Percentiles rank a stretch among this genome's conserved stretches.
phyloP scores from a whole-genome alignment of 2,888 invertebrate species.

The Fabriciana adippe region DNA sequence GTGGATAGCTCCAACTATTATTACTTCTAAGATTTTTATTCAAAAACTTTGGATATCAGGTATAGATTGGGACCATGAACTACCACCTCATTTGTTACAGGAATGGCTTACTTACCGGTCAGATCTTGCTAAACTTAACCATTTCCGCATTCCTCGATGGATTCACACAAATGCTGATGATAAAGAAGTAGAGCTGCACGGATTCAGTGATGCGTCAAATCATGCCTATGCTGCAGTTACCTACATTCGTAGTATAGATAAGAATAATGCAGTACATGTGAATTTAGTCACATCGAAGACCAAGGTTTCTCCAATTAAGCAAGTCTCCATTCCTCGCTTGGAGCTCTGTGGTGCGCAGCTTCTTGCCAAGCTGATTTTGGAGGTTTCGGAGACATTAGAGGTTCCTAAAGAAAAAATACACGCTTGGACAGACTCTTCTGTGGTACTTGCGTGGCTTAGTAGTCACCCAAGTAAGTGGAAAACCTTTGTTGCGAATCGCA shows the following conservation, averaged over 20 bases:
- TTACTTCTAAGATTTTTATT: no score
- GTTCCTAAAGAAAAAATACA: conserved; percentile 21
- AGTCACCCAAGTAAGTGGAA: conserved; percentile 32
- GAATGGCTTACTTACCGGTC: no score
- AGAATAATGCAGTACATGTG: conserved; percentile 21
- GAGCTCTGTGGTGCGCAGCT: conserved; percentile 16
- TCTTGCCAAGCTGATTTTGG: conserved; percentile 1
- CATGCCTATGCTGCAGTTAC: conserved; percentile 39
- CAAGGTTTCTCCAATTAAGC: conserved; percentile 28
- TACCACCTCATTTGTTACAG: no score
- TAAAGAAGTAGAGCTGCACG: conserved; percentile 35
- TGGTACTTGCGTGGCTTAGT: conserved; percentile 30
- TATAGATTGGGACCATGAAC: no score
- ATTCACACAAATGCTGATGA: conserved; percentile 11
- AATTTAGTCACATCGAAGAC: conserved; percentile 32
- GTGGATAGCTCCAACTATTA: no score
- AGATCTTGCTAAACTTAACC: no score
- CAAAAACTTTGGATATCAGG: no score
- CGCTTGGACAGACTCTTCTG: conserved; percentile 33
- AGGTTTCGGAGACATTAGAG: conserved; percentile 21
- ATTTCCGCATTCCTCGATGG: conserved; percentile 16
- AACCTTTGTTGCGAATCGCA: conserved; percentile 27
- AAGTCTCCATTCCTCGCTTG: conserved; percentile 17
- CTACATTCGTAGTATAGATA: conserved; percentile 30
- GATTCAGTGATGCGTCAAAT: conserved; percentile 38